Evolutionary conservation across 2,113 vertebrate genomes (phyloP), one percentile per base, ranked within the genome.

Genomic region (Colossoma macropomum): DNA sequence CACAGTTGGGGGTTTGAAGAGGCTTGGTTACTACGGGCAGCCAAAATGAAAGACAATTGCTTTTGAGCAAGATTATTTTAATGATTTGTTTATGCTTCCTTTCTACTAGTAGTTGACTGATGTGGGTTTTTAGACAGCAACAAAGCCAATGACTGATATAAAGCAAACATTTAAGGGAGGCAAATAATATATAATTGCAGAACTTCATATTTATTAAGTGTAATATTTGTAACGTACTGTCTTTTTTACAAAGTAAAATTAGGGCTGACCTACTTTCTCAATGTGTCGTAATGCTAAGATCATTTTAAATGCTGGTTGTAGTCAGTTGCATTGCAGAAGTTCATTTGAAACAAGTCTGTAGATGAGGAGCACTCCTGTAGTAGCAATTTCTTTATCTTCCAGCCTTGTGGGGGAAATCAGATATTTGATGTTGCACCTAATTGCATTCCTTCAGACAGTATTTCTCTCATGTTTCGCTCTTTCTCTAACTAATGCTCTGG

Each of bases 391-490:
- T 89, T 86, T 80, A 85, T 77, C 68, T 70, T 54, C 79, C 83
- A 81, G 85, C 87, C 89, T 87, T 89, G 91, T 88, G 84, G 73
- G 87, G 82, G 76, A 90, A 89, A 91, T 87, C 80, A 81, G 89
- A 91, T 89, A 89, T 93, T 92, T 91, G 89, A 92, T 89, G 88
- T 90, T 88, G 83, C 87, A 86, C 89, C 86, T 92, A 91, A 92
- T 92, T 92, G 89, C 88, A 82, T 90, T 79, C 82, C 87, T 80
- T 88, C 71, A 69, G 69, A 27, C 60, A 73, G 50, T 82, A 75
- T 79, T 72, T 79, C 75, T 63, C 73, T 75, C 69, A 28, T 77
- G 63, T 75, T 77, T 52, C 48, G 16, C 52, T 38, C 69, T 54
- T 60, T 75, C 77, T 48, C 71, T 28, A 50, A 10, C 45, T 71